These are phyloP conservation scores for Heliconius hermathena DNA, from an alignment of 1,140 invertebrate species.

Conservation along the genomic window DNA sequence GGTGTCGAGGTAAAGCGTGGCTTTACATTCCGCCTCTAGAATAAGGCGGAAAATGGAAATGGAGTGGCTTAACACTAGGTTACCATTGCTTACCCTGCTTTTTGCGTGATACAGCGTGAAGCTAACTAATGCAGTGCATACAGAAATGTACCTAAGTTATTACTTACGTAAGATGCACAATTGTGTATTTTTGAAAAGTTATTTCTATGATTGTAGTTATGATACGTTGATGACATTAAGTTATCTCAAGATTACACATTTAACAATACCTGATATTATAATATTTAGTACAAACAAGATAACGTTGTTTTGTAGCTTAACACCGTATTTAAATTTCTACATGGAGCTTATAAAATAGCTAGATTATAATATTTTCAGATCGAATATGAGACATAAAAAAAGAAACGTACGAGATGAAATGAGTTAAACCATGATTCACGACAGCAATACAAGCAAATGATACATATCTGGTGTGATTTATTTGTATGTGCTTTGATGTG, in stretches of 20 bases:
- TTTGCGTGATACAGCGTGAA: too few relatives aligned
- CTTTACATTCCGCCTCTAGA: too few relatives aligned
- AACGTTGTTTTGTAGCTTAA: not conserved
- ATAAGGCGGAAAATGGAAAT: too few relatives aligned
- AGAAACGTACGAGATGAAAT: constrained; percentile 20
- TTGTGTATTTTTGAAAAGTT: not conserved
- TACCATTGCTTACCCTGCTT: too few relatives aligned
- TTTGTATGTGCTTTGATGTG: not conserved
- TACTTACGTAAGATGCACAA: too few relatives aligned
- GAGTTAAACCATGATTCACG: constrained; percentile 32
- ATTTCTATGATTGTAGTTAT: not conserved
- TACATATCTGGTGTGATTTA: constrained; percentile 26
- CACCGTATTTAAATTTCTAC: not conserved
- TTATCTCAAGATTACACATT: not conserved
- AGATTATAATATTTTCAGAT: constrained; percentile 45
- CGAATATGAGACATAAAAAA: constrained; percentile 4
- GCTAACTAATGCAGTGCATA: not conserved
- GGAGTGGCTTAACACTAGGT: too few relatives aligned
- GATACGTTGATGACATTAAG: not conserved
- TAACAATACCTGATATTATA: not conserved
- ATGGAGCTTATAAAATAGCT: not conserved
- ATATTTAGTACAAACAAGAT: not conserved
- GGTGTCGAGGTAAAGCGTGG: too few relatives aligned
- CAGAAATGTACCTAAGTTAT: not conserved
- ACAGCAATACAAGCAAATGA: not conserved